phyloP scores from a whole-genome alignment of 2,888 invertebrate genomes.

The Napeogenes sylphis region DNA sequence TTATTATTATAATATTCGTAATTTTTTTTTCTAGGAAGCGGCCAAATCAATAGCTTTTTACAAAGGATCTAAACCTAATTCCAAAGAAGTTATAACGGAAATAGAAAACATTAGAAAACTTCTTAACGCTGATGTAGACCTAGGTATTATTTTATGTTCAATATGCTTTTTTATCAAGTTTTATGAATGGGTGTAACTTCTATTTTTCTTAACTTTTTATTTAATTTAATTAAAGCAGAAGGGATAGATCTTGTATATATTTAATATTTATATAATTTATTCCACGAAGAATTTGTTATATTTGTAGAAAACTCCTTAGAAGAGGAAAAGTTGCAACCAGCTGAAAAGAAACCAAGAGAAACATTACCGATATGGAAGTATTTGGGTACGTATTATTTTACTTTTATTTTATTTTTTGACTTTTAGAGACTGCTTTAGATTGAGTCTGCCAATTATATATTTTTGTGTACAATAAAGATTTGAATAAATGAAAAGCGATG shows the following conservation, averaged over 20 bases:
- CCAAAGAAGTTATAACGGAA: slow-evolving; percentile 46
- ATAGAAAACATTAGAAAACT: slow-evolving; percentile 42
- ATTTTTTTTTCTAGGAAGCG: slow-evolving; percentile 49
- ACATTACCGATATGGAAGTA: slow-evolving; percentile 48
- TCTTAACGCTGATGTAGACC: slow-evolving; percentile 22
- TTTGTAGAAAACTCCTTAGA: slow-evolving; percentile 40
- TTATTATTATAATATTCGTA: background rate
- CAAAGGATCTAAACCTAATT: slow-evolving; percentile 38
- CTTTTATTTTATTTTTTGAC: too few species aligned
- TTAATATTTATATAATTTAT: slow-evolving; percentile 16
- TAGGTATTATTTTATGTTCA: background rate
- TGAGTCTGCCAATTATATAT: too few species aligned
- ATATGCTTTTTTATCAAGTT: too few species aligned
- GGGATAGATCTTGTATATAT: too few species aligned
- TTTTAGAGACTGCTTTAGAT: too few species aligned
- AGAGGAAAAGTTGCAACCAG: slow-evolving; percentile 39
- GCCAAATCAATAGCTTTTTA: slow-evolving; percentile 51
- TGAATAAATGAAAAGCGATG: too few species aligned
- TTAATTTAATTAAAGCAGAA: too few species aligned
- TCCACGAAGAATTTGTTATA: too few species aligned
- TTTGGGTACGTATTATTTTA: slow-evolving; percentile 45
- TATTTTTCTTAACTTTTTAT: too few species aligned
- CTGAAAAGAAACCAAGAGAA: slow-evolving; percentile 21
- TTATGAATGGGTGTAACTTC: too few species aligned
- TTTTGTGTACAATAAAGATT: too few species aligned